A percentile compares a stretch with the other conserved stretches of the same genome.
phyloP scores from a whole-genome alignment of 2,797 vertebrate genomes.

The Scyliorhinus canicula region DNA sequence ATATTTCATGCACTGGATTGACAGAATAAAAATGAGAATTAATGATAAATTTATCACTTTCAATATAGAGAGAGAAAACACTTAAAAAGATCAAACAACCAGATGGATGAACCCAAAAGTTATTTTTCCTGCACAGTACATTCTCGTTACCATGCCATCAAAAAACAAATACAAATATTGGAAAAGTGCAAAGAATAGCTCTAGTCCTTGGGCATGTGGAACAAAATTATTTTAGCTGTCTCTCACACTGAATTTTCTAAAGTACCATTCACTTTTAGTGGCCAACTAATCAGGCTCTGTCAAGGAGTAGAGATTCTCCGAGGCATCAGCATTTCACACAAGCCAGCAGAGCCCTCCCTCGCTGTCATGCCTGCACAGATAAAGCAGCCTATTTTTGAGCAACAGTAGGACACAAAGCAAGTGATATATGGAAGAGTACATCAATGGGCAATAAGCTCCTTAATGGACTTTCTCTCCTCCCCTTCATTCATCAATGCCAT shows the following conservation, averaged over 20 bases:
- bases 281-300: background rate
- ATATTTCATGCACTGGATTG: background rate
- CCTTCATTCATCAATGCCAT: conserved; percentile 22
- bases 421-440: background rate
- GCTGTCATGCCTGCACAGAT: background rate
- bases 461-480: background rate
- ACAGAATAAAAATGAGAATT: background rate
- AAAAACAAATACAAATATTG: background rate
- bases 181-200: background rate
- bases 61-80: background rate
- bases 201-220: background rate
- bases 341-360: background rate
- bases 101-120: background rate
- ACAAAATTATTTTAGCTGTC: background rate
- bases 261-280: background rate
- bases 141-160: background rate
- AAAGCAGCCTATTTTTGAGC: background rate
- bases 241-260: background rate
- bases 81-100: background rate
- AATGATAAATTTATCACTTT: background rate
- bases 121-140: no score
- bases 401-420: background rate
- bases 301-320: background rate
- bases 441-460: background rate
- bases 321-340: background rate